These are phyloP conservation scores for Nematostella vectensis DNA, from an alignment of 92 coral and sea anemone species.

Conservation along the genomic window DNA sequence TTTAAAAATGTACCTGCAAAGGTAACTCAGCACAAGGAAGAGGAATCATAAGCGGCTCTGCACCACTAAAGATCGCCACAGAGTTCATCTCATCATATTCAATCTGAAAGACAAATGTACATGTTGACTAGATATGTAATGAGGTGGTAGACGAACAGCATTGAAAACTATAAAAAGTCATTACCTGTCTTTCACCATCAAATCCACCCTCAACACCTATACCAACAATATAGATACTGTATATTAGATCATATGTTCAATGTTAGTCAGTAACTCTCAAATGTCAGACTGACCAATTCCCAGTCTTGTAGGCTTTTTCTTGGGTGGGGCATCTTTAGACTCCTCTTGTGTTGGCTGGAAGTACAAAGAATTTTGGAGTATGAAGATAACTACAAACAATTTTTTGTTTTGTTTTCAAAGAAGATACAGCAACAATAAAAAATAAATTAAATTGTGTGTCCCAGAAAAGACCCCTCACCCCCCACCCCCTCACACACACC, in stretches of 20 bases:
- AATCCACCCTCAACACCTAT: slow-evolving; percentile 97
- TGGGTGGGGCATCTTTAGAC: slow-evolving; percentile 72
- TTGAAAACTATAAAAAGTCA: neutral
- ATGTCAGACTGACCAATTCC: slow-evolving; percentile 64
- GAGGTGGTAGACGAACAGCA: no score
- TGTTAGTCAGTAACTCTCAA: no score
- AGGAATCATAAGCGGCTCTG: slow-evolving; percentile 54
- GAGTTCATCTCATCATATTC: slow-evolving; percentile 87
- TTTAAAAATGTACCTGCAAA: slow-evolving; percentile 49
- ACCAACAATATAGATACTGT: no score
- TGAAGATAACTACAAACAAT: no score
- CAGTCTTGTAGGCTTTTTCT: slow-evolving; percentile 93
- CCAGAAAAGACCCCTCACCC: no score
- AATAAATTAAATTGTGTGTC: no score
- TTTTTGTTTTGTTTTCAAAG: no score
- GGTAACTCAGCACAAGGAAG: slow-evolving; percentile 71
- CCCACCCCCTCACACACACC: no score
- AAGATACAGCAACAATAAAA: no score
- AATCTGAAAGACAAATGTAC: slow-evolving; percentile 29
- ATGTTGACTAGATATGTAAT: neutral
- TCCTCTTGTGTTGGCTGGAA: slow-evolving; percentile 26
- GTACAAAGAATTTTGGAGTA: neutral
- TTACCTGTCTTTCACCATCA: slow-evolving; percentile 39
- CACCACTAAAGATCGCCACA: slow-evolving; percentile 47
- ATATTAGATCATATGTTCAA: no score